Evolutionary conservation across 2,113 vertebrate species (phyloP).

Genomic region (Paradoxurus hermaphroditus): DNA sequence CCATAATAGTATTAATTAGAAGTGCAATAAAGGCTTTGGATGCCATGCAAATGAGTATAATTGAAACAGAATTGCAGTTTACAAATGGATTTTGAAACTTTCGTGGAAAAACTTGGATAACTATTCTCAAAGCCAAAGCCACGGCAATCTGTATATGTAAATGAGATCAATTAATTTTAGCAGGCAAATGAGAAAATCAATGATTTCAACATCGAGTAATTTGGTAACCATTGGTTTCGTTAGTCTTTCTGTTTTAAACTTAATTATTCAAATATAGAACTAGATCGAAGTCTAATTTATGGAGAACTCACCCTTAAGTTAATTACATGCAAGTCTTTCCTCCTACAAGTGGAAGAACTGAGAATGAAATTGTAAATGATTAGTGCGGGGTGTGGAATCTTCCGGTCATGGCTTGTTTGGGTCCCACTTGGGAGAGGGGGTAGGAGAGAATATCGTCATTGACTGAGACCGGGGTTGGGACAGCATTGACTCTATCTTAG

Average conservation of each 20-base stretch:
- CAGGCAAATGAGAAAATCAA: conserved; percentile 83
- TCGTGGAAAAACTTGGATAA: conserved; percentile 78
- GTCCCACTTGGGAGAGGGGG: background rate
- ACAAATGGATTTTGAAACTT: conserved; percentile 80
- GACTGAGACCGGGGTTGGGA: background rate
- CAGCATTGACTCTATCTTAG: background rate
- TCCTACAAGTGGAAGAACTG: conserved; percentile 49
- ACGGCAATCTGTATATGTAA: conserved; percentile 81
- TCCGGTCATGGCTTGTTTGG: background rate
- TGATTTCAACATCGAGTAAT: conserved; percentile 84
- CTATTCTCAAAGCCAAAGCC: conserved; percentile 79
- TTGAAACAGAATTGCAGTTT: conserved; percentile 76
- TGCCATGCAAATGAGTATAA: conserved; percentile 79
- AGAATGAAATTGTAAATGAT: conserved; percentile 18
- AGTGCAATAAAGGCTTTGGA: conserved; percentile 74
- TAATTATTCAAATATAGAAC: conserved; percentile 82
- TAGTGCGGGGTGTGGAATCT: background rate
- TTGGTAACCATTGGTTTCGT: conserved; percentile 86
- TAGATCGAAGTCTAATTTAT: conserved; percentile 70
- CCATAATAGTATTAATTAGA: conserved; percentile 79
- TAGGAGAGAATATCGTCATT: background rate
- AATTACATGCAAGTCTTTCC: conserved; percentile 76
- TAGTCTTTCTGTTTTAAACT: conserved; percentile 82
- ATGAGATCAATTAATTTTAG: conserved; percentile 83
- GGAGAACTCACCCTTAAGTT: conserved; percentile 77